Evolutionary conservation across 2,113 vertebrate genomes (phyloP).

Genomic region (Ameiurus melas): DNA sequence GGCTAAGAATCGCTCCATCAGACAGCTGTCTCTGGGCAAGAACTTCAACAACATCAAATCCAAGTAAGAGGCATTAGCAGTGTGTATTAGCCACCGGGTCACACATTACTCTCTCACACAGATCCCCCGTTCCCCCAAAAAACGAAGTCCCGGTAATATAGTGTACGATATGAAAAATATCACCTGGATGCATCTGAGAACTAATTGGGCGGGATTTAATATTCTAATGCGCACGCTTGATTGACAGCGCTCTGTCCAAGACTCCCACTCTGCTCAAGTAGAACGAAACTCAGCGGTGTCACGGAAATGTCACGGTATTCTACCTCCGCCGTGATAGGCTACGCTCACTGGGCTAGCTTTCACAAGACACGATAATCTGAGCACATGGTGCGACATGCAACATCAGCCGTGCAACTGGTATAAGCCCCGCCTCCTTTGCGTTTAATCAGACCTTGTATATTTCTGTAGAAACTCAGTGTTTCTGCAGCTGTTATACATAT

Average conservation of each 20-base stretch:
- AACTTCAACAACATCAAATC: conserved; percentile 99
- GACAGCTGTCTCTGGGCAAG: conserved; percentile 90
- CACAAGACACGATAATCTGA: neutral
- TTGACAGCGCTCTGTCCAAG: no score
- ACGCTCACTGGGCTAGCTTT: no score
- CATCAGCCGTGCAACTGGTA: neutral
- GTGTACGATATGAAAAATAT: no score
- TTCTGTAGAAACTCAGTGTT: neutral
- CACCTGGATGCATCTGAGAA: neutral
- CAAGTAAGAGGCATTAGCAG: conserved; percentile 75
- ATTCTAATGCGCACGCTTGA: neutral
- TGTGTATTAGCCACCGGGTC: neutral
- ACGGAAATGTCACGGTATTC: no score
- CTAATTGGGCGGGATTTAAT: neutral
- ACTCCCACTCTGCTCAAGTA: no score
- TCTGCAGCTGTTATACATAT: neutral
- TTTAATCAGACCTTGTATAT: neutral
- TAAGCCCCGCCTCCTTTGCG: neutral
- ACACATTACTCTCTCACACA: neutral
- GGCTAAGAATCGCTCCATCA: conserved; percentile 93
- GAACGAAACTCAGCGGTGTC: no score
- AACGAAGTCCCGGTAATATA: neutral
- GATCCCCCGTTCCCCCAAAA: no score
- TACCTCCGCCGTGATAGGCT: no score
- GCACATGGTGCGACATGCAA: neutral